Evolutionary conservation across 2,113 vertebrate species (phyloP), one percentile per base, ranked within the genome.

Genomic region (Mormyrus lacerda): DNA sequence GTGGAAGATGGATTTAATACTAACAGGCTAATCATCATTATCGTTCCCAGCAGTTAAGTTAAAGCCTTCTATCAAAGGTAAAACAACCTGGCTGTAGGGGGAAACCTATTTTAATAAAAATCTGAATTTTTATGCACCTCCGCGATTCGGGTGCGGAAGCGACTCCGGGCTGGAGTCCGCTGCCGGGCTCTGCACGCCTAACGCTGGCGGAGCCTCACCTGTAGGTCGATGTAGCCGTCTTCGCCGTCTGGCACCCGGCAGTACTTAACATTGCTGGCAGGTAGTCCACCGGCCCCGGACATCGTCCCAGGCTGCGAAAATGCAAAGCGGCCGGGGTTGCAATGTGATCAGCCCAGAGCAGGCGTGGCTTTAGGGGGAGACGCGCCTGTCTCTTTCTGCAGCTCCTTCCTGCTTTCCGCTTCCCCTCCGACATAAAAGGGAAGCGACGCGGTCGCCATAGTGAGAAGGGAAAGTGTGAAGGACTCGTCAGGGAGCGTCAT

Each of bases 211-310:
- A 69, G 27, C 45, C 89, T 94, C 89, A 99, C 98, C 98, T 99
- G 98, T 90, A 99, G 94, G 92, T 99, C 98, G 58, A 99, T 98
- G 93, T 99, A 99, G 17, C 97, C 98, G 45, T 99, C 98, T 0
- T 98, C 98, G 0, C 93, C 97, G 91, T 96, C 97, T 31, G 98
- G 94, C 39, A 99, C 94, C 24, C 97, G 96, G 15, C 98, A 99
- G 90, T 99, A 99, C 89, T 98, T 99, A 73, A 98, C 97, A 93
- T 98, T 98, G 94, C 96, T 98, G 84, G 95, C 97, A 90, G 98
- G 95, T 19, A 95, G 91, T 44, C 95, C 97, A 90, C 95, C 88
- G n/a, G 95, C 61, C 61, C 61, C 61, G 0, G 96, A 95, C 96
- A 97, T 98, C 97, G 96, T 97, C 87, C 48, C 86, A 79, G 58